phyloP scores from a whole-genome alignment of 2,797 vertebrate species.

The Phrynocephalus forsythii region DNA sequence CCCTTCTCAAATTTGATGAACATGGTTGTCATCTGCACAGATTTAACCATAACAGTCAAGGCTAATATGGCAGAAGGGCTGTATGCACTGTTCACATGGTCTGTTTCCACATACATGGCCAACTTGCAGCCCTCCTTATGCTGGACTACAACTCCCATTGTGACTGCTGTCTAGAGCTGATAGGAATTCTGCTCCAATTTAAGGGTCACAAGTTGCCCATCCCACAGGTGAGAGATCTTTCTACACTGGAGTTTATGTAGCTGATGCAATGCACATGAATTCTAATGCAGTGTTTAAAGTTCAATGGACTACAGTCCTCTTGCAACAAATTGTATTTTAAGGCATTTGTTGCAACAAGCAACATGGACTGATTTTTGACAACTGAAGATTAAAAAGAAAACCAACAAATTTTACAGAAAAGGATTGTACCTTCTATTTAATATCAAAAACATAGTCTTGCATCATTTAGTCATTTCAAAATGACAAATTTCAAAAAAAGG shows the following conservation, averaged over 20 bases:
- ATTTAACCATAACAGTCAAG: background rate
- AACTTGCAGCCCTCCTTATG: background rate
- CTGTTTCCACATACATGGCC: background rate
- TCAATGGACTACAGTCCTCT: background rate
- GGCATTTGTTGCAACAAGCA: slow-evolving; percentile 15
- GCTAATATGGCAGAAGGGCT: background rate
- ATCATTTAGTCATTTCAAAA: slow-evolving; percentile 73
- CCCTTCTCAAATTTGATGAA: background rate
- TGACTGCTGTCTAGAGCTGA: too few species aligned
- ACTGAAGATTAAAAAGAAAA: slow-evolving; percentile 57
- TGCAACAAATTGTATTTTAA: background rate
- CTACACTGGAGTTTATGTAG: background rate
- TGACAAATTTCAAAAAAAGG: slow-evolving; percentile 73
- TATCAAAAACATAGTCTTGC: slow-evolving; percentile 76
- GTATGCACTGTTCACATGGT: background rate
- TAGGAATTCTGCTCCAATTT: background rate
- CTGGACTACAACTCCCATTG: background rate
- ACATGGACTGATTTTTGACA: slow-evolving; percentile 5
- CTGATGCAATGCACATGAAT: background rate
- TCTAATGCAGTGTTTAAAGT: background rate
- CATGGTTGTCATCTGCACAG: background rate
- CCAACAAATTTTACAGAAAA: slow-evolving; percentile 65
- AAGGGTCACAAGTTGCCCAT: background rate
- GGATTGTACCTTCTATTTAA: slow-evolving; percentile 72
- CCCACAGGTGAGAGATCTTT: background rate